Conservation (phyloP, 2,113 vertebrate species). For the Falco punctatus region DNA sequence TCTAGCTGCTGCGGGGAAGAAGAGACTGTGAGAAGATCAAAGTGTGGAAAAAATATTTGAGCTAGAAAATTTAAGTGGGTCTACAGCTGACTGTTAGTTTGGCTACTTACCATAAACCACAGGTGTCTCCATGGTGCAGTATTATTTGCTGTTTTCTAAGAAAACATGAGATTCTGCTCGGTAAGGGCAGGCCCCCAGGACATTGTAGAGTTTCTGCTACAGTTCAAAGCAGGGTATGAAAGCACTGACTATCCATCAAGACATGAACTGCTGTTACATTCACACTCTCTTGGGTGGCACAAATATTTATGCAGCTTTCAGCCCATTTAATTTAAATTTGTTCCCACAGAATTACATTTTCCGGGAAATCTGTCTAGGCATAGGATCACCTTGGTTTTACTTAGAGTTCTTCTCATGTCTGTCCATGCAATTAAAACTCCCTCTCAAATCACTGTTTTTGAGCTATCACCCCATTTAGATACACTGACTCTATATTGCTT, state of each 20-base stretch:
- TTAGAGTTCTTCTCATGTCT: neutral
- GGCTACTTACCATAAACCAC: neutral
- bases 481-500: neutral
- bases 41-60: neutral
- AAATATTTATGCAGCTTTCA: slow-evolving; percentile 70
- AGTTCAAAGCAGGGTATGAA: slow-evolving; percentile 70
- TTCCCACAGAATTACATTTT: slow-evolving; percentile 2
- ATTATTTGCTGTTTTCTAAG: slow-evolving; percentile 54
- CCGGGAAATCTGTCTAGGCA: slow-evolving; percentile 9
- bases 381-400: slow-evolving; percentile 12
- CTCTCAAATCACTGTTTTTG: neutral
- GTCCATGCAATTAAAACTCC: neutral
- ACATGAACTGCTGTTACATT: slow-evolving; percentile 41
- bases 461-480: neutral
- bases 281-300: slow-evolving; percentile 37
- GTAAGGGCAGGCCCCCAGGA: slow-evolving; percentile 23
- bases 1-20: neutral
- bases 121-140: neutral
- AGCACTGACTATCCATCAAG: slow-evolving; percentile 31
- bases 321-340: slow-evolving; percentile 26
- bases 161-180: slow-evolving; percentile 43
- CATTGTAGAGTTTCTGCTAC: slow-evolving; percentile 24
- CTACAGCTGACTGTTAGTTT: neutral
- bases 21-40: neutral
- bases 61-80: neutral